phyloP scores from a whole-genome alignment of 2,113 vertebrate genomes.

The Chitala chitala region DNA sequence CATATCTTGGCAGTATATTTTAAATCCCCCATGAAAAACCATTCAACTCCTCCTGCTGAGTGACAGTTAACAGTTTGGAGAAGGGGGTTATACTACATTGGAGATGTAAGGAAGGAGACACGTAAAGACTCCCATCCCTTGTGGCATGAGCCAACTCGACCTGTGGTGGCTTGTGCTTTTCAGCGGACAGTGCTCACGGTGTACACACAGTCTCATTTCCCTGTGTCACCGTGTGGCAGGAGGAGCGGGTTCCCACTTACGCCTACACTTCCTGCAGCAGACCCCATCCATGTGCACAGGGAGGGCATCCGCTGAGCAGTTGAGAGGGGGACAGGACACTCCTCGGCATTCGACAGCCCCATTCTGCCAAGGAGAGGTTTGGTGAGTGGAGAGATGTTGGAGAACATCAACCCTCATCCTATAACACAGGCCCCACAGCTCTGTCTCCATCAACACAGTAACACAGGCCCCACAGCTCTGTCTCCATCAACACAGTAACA shows the following conservation, averaged over 20 bases:
- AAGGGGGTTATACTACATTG: too few relatives aligned
- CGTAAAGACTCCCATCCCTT: too few relatives aligned
- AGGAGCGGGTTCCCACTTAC: slow-evolving; percentile 62
- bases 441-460: too few relatives aligned
- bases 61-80: too few relatives aligned
- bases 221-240: not conserved
- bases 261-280: slow-evolving; percentile 86
- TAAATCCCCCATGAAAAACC: too few relatives aligned
- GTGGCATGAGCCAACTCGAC: too few relatives aligned
- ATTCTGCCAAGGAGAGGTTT: slow-evolving; percentile 55
- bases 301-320: slow-evolving; percentile 75
- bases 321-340: slow-evolving; percentile 78
- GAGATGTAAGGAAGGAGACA: too few relatives aligned
- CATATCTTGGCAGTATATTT: too few relatives aligned
- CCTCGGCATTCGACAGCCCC: slow-evolving; percentile 82
- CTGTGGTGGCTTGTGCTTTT: too few relatives aligned
- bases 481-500: too few relatives aligned
- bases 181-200: not conserved
- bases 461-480: too few relatives aligned
- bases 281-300: slow-evolving; percentile 73
- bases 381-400: not conserved
- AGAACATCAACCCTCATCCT: not conserved
- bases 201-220: not conserved
- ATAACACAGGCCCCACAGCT: not conserved
- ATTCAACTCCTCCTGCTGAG: too few relatives aligned